Evolutionary conservation across 2,888 invertebrate genomes (phyloP).

Genomic region (Platycheirus rosarum): DNA sequence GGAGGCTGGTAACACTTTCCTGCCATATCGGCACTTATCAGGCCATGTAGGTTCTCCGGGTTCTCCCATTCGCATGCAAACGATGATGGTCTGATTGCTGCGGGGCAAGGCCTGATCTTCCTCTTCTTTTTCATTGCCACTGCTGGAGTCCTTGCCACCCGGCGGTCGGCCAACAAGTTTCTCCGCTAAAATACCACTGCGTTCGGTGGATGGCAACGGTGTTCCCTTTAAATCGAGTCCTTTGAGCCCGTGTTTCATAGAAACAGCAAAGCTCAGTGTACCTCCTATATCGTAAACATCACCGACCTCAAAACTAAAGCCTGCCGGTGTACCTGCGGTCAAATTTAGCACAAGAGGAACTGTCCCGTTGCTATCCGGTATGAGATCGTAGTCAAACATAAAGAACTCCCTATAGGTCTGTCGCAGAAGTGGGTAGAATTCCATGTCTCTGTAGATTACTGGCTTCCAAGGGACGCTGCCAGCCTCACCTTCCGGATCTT

Average conservation of each 20-base stretch:
- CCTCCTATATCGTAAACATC: conserved; percentile 91
- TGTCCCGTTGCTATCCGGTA: conserved; percentile 86
- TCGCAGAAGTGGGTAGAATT: conserved; percentile 82
- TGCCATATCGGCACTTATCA: conserved; percentile 85
- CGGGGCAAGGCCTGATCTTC: conserved; percentile 74
- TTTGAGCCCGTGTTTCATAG: conserved; percentile 85
- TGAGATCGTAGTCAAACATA: conserved; percentile 89
- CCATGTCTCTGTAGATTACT: conserved; percentile 77
- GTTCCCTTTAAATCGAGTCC: conserved; percentile 75
- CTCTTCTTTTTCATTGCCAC: conserved; percentile 67
- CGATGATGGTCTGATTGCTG: conserved; percentile 84
- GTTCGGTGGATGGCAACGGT: conserved; percentile 76
- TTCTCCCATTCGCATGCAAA: conserved; percentile 85
- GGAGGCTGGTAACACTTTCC: conserved; percentile 84
- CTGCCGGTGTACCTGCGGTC: conserved; percentile 85
- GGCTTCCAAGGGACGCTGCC: conserved; percentile 76
- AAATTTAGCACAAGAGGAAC: conserved; percentile 87
- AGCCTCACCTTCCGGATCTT: conserved; percentile 22
- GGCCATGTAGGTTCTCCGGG: conserved; percentile 86
- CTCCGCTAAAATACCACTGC: conserved; percentile 79
- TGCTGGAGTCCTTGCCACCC: conserved; percentile 38
- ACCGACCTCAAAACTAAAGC: conserved; percentile 88
- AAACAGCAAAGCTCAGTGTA: conserved; percentile 88
- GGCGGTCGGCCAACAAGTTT: conserved; percentile 77
- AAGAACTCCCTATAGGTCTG: conserved; percentile 90